Conservation (phyloP, 1,140 invertebrate species). For the Atopsyche davidsoni region DNA sequence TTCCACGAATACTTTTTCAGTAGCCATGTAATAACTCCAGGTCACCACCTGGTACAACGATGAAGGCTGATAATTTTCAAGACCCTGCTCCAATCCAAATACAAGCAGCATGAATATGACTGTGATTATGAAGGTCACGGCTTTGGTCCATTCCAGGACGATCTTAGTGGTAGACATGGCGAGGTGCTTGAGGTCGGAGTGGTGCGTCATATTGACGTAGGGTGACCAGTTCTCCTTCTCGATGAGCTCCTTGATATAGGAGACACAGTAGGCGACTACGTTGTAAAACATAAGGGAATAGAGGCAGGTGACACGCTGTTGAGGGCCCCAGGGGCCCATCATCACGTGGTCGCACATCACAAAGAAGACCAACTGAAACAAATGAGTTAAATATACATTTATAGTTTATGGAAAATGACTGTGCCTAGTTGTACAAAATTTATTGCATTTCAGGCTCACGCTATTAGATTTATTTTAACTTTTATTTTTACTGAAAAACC, state of each 20-base stretch:
- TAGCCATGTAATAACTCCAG: conserved; percentile 63
- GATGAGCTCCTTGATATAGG: conserved; percentile 65
- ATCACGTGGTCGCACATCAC: conserved; percentile 62
- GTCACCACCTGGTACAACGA: conserved; percentile 46
- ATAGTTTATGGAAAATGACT: too few relatives aligned
- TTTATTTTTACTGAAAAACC: too few relatives aligned
- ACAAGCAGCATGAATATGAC: conserved; percentile 71
- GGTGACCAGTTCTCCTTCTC: conserved; percentile 71
- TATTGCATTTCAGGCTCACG: too few relatives aligned
- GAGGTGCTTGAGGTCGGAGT: conserved; percentile 66
- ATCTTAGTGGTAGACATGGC: conserved; percentile 78
- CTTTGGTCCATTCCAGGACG: conserved; percentile 76
- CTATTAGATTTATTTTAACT: too few relatives aligned
- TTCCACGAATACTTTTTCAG: conserved; percentile 65
- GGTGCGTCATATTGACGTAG: conserved; percentile 64
- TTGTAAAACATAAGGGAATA: conserved; percentile 79
- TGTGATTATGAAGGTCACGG: conserved; percentile 72
- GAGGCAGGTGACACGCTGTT: conserved; percentile 60
- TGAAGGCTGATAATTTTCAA: conserved; percentile 67
- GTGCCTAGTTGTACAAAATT: too few relatives aligned
- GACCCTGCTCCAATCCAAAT: conserved; percentile 66
- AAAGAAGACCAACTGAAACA: conserved; percentile 63
- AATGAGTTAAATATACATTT: too few relatives aligned
- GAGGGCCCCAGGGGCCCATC: conserved; percentile 41
- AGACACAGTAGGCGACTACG: conserved; percentile 68